Base-by-base conservation (phyloP, 2,888 invertebrate genomes). In the Chelonus formosanus region DNA sequence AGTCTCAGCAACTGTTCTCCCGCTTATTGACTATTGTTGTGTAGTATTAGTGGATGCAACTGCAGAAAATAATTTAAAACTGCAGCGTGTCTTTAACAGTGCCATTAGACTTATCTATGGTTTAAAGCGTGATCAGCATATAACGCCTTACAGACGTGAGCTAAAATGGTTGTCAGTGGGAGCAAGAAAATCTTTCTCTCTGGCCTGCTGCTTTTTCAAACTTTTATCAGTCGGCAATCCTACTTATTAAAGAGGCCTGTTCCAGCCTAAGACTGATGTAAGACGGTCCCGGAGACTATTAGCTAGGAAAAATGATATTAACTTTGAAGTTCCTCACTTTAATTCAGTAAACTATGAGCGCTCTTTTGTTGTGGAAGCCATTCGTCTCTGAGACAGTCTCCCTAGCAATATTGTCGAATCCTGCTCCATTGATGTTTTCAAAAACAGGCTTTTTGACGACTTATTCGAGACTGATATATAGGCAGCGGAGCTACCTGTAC, bases 51-150 rank as follows among this genome's bases (percentile, higher is more conserved):
- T 45, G 10, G 63, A 54, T 47, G n/a, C 34, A 4, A 56, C 56
- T n/a, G 43, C 10, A 10, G 64, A 57, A 43, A 8, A 50, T 3
- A 35, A 65, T 8, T 44, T 58, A 3, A 50, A 43, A 43, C 43
- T 64, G 4, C 52, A 57, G 58, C 34, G 64, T 5, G 58, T 43
- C 40, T 5, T 5, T 40, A 40, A 40, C 40, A 3, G 40, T 52
- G 52, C 52, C 4, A 52, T 52, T 4, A 31, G 50, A 52, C 31
- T 52, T 7, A 52, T 52, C 7, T 52, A 20, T 52, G 6, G 31
- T 52, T 7, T 52, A 31, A 20, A 32, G 6, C 50, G 52, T 1
- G 52, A 32, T 31, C 5, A 52, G 7, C 6, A 32, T 34, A 32
- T 52, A 32, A 52, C 52, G 32, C 52, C 34, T 5, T 52, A 52